A percentile compares a stretch with the other conserved stretches of the same genome.
Evolutionary conservation across 2,113 vertebrate genomes (phyloP).

Genomic region (Elachura formosa): DNA sequence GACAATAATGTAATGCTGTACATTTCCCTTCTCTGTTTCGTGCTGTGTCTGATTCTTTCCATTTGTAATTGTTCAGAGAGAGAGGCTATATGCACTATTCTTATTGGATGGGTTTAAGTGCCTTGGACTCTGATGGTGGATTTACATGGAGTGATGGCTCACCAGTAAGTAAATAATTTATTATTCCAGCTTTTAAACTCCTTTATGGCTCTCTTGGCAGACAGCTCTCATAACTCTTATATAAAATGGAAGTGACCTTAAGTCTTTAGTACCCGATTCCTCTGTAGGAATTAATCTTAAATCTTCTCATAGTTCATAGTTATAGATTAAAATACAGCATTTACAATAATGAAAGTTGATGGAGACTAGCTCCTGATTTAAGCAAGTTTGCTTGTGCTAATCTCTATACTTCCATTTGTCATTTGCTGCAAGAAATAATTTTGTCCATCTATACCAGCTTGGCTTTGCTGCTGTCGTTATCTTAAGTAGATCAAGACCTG

Average conservation of each 20-base stretch:
- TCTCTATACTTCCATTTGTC: neutral
- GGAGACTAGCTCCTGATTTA: neutral
- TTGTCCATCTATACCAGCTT: neutral
- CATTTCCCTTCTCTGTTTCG: neutral
- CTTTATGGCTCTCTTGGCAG: neutral
- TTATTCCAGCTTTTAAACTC: neutral
- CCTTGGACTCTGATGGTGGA: conserved; percentile 71
- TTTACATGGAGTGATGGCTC: conserved; percentile 88
- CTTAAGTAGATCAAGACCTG: neutral
- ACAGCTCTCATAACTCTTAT: neutral
- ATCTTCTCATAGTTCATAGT: neutral
- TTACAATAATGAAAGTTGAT: neutral
- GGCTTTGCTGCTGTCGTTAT: accelerated
- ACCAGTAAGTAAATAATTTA: conserved; percentile 74
- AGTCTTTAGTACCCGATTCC: neutral
- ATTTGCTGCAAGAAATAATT: neutral
- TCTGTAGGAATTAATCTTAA: neutral
- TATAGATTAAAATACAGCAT: neutral
- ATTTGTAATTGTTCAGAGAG: conserved; percentile 11
- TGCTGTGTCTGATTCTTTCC: neutral
- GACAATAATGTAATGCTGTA: neutral
- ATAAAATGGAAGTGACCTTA: neutral
- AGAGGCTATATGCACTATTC: neutral
- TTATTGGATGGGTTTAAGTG: conserved; percentile 87
- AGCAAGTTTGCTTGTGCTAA: neutral